phyloP scores from a whole-genome alignment of 53 echinoderm and acorn worm species.

The Mesocentrotus franciscanus region DNA sequence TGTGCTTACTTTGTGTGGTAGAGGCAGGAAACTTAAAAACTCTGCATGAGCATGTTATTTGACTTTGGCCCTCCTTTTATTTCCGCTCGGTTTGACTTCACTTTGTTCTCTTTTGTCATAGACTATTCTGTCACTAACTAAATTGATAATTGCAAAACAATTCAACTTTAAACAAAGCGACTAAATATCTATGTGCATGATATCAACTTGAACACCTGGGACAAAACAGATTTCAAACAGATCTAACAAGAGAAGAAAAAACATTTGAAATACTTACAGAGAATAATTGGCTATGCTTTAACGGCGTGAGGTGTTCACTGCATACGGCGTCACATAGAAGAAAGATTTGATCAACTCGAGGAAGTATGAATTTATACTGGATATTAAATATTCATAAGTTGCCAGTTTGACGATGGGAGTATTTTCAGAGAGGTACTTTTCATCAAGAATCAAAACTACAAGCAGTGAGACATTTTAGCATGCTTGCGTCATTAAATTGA shows the following conservation, averaged over 20 bases:
- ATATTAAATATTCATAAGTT: not conserved
- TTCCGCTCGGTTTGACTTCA: too few species aligned
- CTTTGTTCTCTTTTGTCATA: too few species aligned
- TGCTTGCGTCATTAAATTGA: not conserved
- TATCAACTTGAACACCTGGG: too few species aligned
- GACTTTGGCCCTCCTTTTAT: too few species aligned
- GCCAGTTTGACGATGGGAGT: not conserved
- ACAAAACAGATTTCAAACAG: too few species aligned
- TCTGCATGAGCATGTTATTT: too few species aligned
- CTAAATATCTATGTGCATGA: too few species aligned
- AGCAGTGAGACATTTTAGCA: not conserved
- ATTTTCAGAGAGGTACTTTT: not conserved
- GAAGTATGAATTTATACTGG: not conserved
- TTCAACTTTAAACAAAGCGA: too few species aligned
- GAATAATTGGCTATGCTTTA: not conserved
- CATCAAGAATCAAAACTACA: not conserved
- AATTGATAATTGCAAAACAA: too few species aligned
- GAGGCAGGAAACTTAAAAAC: too few species aligned
- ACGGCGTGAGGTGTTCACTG: not conserved
- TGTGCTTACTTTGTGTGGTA: too few species aligned
- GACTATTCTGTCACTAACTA: too few species aligned
- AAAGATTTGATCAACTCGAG: not conserved
- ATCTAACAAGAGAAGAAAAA: not conserved
- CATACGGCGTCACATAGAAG: not conserved
- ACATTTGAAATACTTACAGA: not conserved